Percentiles rank a stretch among this genome's conserved stretches.
Evolutionary conservation across 2,113 vertebrate genomes (phyloP).

Genomic region (Dasypus novemcinctus): DNA sequence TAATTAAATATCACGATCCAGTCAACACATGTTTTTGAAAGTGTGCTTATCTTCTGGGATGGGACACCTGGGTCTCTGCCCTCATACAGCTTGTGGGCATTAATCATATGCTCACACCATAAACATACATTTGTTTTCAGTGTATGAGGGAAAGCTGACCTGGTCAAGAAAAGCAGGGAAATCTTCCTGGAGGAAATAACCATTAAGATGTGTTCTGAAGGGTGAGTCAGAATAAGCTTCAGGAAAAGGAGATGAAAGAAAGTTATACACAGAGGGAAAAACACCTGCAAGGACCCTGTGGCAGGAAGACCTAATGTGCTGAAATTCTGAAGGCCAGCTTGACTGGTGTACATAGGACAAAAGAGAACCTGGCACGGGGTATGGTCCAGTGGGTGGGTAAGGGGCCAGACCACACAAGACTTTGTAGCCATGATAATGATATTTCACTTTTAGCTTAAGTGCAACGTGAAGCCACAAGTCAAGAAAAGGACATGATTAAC

Average conservation of each 20-base stretch:
- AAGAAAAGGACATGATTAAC: slow-evolving; percentile 44
- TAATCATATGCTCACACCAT: slow-evolving; percentile 20
- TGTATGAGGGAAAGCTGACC: slow-evolving; percentile 16
- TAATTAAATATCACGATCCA: slow-evolving; percentile 44
- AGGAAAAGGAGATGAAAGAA: not conserved
- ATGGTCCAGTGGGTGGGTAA: not conserved
- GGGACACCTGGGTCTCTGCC: not conserved
- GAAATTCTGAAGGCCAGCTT: not conserved
- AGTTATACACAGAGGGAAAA: not conserved
- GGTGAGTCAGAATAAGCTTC: slow-evolving; percentile 45
- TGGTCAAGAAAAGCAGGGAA: slow-evolving; percentile 23
- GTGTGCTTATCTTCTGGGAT: not conserved
- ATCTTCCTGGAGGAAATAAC: slow-evolving; percentile 46
- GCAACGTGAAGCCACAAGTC: slow-evolving; percentile 47
- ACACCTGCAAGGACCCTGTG: slow-evolving; percentile 40
- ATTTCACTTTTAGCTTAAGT: slow-evolving; percentile 55
- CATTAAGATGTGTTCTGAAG: slow-evolving; percentile 35
- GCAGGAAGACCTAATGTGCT: not conserved
- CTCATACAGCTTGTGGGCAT: not conserved
- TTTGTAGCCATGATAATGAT: slow-evolving; percentile 25
- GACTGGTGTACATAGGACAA: not conserved
- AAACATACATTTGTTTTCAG: slow-evolving; percentile 55
- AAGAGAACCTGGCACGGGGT: slow-evolving; percentile 14
- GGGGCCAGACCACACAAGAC: not conserved
- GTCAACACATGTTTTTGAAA: not conserved